phyloP scores from a whole-genome alignment of 2,113 vertebrate species.

The Rhinogobius similis region DNA sequence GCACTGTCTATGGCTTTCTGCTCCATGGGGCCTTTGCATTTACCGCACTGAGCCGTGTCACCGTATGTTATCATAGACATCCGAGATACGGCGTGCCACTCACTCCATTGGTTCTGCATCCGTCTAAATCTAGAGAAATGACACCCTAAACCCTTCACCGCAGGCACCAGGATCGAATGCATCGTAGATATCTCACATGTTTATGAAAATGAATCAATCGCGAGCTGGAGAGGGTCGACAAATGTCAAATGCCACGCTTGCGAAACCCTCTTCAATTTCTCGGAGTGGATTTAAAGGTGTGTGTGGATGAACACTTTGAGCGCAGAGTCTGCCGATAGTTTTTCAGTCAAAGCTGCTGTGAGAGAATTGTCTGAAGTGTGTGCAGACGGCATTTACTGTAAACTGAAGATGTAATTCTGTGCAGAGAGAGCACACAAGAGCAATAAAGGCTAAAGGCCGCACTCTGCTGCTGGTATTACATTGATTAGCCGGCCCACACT shows the following conservation, averaged over 20 bases:
- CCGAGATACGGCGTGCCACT: slow-evolving; percentile 17
- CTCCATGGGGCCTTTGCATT: slow-evolving; percentile 38
- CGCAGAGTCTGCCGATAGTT: slow-evolving; percentile 16
- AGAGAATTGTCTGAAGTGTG: slow-evolving; percentile 17
- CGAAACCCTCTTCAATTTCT: slow-evolving; percentile 36
- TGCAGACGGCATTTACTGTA: slow-evolving; percentile 29
- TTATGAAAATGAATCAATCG: slow-evolving; percentile 30
- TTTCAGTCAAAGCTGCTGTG: slow-evolving; percentile 27
- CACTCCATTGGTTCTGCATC: slow-evolving; percentile 45
- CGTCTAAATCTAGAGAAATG: slow-evolving; percentile 20
- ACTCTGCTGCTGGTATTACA: slow-evolving; percentile 12
- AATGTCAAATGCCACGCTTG: slow-evolving; percentile 52
- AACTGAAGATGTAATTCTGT: slow-evolving; percentile 17
- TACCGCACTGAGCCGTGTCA: slow-evolving; percentile 29
- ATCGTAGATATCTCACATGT: slow-evolving; percentile 22
- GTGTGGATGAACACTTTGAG: slow-evolving; percentile 18
- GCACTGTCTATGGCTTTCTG: slow-evolving; percentile 26
- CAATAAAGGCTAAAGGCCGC: slow-evolving; percentile 10
- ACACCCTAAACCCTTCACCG: slow-evolving; percentile 15
- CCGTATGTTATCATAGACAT: slow-evolving; percentile 39
- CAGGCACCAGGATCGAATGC: slow-evolving; percentile 12
- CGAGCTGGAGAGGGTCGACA: slow-evolving; percentile 13
- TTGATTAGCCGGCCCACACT: slow-evolving; percentile 15
- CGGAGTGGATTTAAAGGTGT: slow-evolving; percentile 39
- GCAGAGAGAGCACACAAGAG: slow-evolving; percentile 14